phyloP scores from a whole-genome alignment of 1,140 invertebrate genomes.

The Archegozetes longisetosus region DNA sequence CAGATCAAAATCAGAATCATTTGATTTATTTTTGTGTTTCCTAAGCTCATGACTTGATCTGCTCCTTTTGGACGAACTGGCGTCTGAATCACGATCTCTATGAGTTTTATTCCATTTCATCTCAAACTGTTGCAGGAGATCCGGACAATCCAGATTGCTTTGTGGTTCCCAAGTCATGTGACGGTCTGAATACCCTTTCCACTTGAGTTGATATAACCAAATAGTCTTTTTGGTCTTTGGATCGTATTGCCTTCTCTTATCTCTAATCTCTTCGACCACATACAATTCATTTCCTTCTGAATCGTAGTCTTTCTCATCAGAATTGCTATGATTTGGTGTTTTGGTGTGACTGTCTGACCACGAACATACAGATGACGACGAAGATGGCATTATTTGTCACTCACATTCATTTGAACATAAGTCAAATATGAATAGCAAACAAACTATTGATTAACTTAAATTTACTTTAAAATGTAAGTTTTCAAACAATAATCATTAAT shows the following conservation, averaged over 20 bases:
- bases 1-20: not conserved
- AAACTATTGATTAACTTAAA: no score
- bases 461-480: no score
- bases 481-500: no score
- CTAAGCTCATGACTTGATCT: not conserved
- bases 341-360: no score
- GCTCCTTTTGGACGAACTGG: no score
- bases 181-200: slow-evolving; percentile 52
- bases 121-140: slow-evolving; percentile 7
- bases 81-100: no score
- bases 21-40: not conserved
- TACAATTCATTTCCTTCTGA: not conserved
- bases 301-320: not conserved
- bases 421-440: no score
- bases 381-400: not conserved
- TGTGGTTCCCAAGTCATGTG: slow-evolving; percentile 71
- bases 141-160: slow-evolving; percentile 47
- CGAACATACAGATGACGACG: no score
- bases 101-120: not conserved
- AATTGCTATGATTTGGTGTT: no score
- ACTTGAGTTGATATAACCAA: slow-evolving; percentile 59
- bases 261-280: slow-evolving; percentile 2
- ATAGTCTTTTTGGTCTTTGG: slow-evolving; percentile 23
- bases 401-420: no score
- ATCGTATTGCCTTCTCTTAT: not conserved